Evolutionary conservation across 1,140 invertebrate species (phyloP).

Genomic region (Augochlora pura): DNA sequence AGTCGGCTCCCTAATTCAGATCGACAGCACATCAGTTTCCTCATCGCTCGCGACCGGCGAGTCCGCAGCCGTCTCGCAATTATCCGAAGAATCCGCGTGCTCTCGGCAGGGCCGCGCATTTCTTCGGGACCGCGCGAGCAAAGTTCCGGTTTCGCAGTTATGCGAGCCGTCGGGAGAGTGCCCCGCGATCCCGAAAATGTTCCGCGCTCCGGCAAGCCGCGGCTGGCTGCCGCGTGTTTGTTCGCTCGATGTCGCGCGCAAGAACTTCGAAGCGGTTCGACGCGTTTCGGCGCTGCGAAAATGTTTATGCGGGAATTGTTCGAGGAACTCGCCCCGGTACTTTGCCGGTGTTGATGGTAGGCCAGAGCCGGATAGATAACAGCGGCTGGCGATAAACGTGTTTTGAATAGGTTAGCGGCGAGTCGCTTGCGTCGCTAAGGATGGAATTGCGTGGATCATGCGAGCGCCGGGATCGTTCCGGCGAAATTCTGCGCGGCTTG

Average conservation of each 20-base stretch:
- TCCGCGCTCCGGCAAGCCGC: neutral
- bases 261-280: neutral
- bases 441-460: too few relatives aligned
- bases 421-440: too few relatives aligned
- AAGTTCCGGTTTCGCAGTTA: constrained; percentile 15
- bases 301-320: neutral
- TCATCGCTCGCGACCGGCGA: neutral
- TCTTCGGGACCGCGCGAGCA: constrained; percentile 4
- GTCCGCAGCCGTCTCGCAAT: constrained; percentile 33
- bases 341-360: neutral
- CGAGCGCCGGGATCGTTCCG: too few relatives aligned
- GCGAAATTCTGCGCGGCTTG: too few relatives aligned
- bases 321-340: neutral
- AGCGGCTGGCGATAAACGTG: neutral
- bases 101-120: neutral
- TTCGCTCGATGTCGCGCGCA: neutral
- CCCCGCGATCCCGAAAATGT: constrained; percentile 17
- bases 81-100: constrained; percentile 18
- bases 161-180: neutral
- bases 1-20: too few relatives aligned
- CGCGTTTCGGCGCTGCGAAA: neutral
- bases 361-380: neutral
- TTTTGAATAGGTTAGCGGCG: too few relatives aligned
- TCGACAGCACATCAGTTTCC: neutral
- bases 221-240: neutral